Evolutionary conservation across 2,888 invertebrate genomes (phyloP).

Genomic region (Epiblema foenella): DNA sequence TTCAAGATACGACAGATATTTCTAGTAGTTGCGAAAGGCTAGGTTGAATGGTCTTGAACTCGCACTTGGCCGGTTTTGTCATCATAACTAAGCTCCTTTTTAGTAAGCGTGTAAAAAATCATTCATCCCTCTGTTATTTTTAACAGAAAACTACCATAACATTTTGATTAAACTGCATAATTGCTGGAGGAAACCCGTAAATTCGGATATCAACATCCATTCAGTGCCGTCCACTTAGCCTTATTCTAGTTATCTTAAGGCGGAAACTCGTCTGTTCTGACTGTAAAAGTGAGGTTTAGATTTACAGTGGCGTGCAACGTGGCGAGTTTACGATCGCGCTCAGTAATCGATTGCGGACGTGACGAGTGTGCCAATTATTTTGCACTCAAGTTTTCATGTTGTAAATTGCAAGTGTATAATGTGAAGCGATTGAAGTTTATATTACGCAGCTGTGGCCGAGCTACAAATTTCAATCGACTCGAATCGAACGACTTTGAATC

Average conservation of each 20-base stretch:
- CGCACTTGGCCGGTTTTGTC: too few species aligned
- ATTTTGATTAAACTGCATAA: slow-evolving; percentile 33
- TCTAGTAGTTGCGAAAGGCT: too few species aligned
- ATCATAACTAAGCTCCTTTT: neutral
- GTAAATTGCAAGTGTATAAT: slow-evolving; percentile 16
- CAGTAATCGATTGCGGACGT: slow-evolving; percentile 66
- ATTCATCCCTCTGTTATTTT: slow-evolving; percentile 4
- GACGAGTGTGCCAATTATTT: slow-evolving; percentile 49
- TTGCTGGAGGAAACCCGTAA: slow-evolving; percentile 16
- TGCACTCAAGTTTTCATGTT: slow-evolving; percentile 42
- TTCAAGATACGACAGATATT: too few species aligned
- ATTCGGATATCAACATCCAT: slow-evolving; percentile 11
- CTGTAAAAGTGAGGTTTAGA: slow-evolving; percentile 18
- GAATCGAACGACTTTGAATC: too few species aligned
- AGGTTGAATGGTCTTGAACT: too few species aligned
- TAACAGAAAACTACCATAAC: slow-evolving; percentile 8
- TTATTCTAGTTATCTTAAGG: neutral
- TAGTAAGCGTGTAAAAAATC: neutral
- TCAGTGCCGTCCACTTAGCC: neutral
- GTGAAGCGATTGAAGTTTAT: slow-evolving; percentile 4
- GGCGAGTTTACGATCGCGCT: slow-evolving; percentile 65
- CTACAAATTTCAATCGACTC: too few species aligned
- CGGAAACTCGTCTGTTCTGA: neutral
- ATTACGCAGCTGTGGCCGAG: too few species aligned
- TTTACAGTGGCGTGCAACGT: slow-evolving; percentile 58